Evolutionary conservation across 2,113 vertebrate genomes (phyloP).

Genomic region (Oxygymnocypris stewartii): DNA sequence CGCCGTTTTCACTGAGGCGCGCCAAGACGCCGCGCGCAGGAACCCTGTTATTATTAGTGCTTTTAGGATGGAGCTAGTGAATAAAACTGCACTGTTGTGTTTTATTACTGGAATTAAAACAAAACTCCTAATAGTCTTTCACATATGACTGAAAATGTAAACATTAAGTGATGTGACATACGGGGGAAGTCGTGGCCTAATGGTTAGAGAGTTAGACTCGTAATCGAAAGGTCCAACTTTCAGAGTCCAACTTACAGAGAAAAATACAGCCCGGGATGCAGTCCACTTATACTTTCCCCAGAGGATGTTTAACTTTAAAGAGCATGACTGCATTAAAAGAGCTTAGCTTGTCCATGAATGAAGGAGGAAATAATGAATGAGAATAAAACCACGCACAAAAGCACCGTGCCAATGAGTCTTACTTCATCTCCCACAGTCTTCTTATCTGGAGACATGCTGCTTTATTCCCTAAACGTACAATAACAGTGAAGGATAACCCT

Average conservation of each 20-base stretch:
- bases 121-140: not conserved
- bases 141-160: not conserved
- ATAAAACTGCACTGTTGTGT: not conserved
- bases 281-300: no score
- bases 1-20: slow-evolving; percentile 66
- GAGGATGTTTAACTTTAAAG: slow-evolving; percentile 23
- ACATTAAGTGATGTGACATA: no score
- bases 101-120: not conserved
- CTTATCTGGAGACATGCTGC: not conserved
- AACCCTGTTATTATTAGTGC: not conserved
- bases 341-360: slow-evolving; percentile 13
- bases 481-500: not conserved
- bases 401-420: not conserved
- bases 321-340: slow-evolving; percentile 20
- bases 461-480: not conserved
- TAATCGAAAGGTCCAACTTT: no score
- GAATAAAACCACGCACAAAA: not conserved
- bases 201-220: no score
- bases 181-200: no score
- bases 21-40: slow-evolving; percentile 37
- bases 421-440: not conserved
- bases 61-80: not conserved
- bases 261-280: no score
- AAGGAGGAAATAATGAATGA: slow-evolving; percentile 6
- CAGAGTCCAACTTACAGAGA: no score